Conservation (phyloP, 2,797 vertebrate genomes). For the Numenius phaeopus region DNA sequence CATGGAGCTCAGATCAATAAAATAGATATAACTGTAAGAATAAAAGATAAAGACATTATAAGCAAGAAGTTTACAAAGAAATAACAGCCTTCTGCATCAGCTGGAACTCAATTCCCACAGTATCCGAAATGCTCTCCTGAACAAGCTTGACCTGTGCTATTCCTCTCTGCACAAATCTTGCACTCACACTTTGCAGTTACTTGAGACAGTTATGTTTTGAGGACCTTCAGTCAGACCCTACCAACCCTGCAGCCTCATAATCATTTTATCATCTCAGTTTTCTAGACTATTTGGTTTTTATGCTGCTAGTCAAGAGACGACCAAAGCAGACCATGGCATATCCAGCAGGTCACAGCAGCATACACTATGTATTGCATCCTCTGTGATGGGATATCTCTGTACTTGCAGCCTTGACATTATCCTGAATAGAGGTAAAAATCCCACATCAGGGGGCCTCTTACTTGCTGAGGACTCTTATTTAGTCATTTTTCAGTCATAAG, state of each 20-base stretch:
- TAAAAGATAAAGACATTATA: not conserved
- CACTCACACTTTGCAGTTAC: not conserved
- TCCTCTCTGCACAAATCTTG: not conserved
- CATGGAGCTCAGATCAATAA: not conserved
- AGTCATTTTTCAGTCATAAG: not conserved
- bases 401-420: not conserved
- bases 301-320: not conserved
- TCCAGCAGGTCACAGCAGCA: not conserved
- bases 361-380: not conserved
- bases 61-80: not conserved
- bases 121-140: not conserved
- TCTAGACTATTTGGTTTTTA: not conserved
- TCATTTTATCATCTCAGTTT: not conserved
- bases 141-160: not conserved
- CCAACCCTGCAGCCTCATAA: not conserved
- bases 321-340: not conserved
- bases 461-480: not conserved
- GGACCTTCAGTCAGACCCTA: not conserved
- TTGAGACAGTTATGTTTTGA: not conserved
- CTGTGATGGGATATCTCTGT: not conserved
- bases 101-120: not conserved
- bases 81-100: not conserved
- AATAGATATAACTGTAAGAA: not conserved
- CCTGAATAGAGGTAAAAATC: not conserved
- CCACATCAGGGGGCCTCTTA: not conserved